Evolutionary conservation across 2,113 vertebrate species (phyloP).

Genomic region (Loxodonta africana): DNA sequence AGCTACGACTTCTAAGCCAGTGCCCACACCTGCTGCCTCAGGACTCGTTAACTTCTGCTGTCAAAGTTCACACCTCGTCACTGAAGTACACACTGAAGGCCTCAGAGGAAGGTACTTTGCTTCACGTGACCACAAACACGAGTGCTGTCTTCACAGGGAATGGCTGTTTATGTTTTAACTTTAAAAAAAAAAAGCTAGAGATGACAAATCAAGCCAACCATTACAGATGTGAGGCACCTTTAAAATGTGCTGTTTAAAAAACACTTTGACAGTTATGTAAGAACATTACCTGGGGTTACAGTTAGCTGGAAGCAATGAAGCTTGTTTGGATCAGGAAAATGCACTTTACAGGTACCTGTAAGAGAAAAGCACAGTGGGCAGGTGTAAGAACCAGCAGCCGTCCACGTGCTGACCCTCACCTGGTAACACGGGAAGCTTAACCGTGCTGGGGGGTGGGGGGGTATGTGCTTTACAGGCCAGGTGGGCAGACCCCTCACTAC

Average conservation of each 20-base stretch:
- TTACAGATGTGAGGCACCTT: neutral
- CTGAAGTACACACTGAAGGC: fast-evolving
- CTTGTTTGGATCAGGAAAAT: slow-evolving; percentile 97
- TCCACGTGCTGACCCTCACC: neutral
- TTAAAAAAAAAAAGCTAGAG: neutral
- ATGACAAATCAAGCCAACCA: neutral
- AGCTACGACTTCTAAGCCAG: fast-evolving
- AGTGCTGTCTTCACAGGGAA: neutral
- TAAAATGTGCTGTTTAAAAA: neutral
- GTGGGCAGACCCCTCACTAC: fast-evolving
- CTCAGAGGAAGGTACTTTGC: neutral
- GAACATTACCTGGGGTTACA: slow-evolving; percentile 95
- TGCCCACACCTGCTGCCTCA: neutral
- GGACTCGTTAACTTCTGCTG: fast-evolving
- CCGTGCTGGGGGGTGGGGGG: fast-evolving
- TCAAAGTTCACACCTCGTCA: neutral
- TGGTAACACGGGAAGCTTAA: neutral
- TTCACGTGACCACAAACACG: neutral
- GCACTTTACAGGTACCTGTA: slow-evolving; percentile 97
- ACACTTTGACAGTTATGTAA: neutral
- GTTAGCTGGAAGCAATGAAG: slow-evolving; percentile 96
- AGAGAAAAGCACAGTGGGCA: slow-evolving; percentile 69
- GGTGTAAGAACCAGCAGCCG: neutral
- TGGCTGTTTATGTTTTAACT: too few species aligned
- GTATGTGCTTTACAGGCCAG: neutral